phyloP scores from a whole-genome alignment of 2,888 invertebrate species.

The Sicus ferrugineus region DNA sequence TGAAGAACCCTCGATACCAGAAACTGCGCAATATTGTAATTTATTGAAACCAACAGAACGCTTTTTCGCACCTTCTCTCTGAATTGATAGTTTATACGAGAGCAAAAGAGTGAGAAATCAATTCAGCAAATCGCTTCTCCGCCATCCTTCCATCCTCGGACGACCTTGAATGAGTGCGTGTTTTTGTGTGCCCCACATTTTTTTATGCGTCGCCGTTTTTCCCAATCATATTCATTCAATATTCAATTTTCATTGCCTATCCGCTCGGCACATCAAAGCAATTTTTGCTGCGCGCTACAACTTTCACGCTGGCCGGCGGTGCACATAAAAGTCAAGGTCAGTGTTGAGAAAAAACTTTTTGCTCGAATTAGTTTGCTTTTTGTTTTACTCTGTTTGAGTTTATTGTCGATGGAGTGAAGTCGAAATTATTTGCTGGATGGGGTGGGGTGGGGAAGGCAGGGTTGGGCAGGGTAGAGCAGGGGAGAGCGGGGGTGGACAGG shows the following conservation, averaged over 20 bases:
- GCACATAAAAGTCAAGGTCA: conserved; percentile 22
- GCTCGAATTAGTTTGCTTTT: conserved; percentile 1
- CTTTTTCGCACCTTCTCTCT: too few species aligned
- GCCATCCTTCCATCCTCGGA: not conserved
- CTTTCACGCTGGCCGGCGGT: too few species aligned
- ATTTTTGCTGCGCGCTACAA: too few species aligned
- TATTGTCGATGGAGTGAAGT: not conserved
- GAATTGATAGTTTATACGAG: not conserved
- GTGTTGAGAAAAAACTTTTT: not conserved
- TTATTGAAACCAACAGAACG: too few species aligned
- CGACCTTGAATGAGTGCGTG: not conserved
- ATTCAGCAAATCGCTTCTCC: not conserved
- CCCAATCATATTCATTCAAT: too few species aligned
- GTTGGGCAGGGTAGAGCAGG: not conserved
- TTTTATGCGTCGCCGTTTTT: not conserved
- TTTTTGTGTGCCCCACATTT: not conserved
- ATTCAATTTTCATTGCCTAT: too few species aligned
- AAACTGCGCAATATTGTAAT: too few species aligned
- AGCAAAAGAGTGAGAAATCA: not conserved
- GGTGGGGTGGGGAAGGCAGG: not conserved
- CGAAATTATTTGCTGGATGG: not conserved
- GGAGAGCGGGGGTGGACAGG: not conserved
- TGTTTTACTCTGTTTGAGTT: not conserved
- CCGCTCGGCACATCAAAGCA: too few species aligned
- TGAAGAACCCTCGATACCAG: too few species aligned